Conservation (phyloP, 2,113 vertebrate species). For the Dasyurus viverrinus region DNA sequence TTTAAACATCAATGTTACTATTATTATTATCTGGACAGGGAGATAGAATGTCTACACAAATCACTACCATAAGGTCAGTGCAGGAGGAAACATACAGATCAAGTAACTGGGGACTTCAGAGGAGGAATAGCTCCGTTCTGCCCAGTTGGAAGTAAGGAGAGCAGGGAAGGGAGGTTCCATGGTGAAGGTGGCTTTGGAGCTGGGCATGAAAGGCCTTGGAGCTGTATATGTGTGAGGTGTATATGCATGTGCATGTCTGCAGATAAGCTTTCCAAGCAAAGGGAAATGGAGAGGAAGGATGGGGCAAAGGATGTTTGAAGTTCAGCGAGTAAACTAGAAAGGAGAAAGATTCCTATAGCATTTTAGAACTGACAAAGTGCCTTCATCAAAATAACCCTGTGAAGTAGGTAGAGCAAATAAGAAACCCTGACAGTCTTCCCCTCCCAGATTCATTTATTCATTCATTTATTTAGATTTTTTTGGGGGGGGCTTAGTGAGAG, state of each 20-base stretch:
- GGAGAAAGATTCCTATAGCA: neutral
- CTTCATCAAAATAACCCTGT: neutral
- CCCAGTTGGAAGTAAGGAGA: neutral
- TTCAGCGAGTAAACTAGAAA: neutral
- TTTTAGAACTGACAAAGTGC: neutral
- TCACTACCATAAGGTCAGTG: neutral
- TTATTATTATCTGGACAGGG: neutral
- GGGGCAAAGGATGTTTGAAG: neutral
- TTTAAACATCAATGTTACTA: neutral
- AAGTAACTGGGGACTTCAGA: neutral
- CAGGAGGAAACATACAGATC: neutral
- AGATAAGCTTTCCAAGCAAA: neutral
- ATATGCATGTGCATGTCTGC: neutral
- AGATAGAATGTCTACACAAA: neutral
- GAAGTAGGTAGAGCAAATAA: neutral
- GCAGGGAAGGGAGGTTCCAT: neutral
- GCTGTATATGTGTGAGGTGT: neutral
- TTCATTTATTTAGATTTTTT: no score
- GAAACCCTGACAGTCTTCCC: no score
- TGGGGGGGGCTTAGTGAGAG: no score
- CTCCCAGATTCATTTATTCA: no score
- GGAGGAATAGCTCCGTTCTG: neutral
- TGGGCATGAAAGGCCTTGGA: neutral
- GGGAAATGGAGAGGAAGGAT: neutral
- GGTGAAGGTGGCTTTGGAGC: neutral